Conservation (phyloP, 2,797 vertebrate genomes). For the Intellagama lesueurii region DNA sequence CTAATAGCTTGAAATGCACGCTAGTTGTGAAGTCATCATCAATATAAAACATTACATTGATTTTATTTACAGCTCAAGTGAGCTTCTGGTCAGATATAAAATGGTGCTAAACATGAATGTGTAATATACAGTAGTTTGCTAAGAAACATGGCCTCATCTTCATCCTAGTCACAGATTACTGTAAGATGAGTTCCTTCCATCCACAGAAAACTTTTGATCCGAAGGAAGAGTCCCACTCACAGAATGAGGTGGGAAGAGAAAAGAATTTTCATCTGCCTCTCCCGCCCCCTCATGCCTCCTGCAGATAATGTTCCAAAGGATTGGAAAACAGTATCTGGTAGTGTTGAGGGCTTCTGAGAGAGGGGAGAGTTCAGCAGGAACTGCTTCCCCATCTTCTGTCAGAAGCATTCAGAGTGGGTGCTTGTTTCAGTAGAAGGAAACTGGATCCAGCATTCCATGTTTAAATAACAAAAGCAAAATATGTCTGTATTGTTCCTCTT, state of each 20-base stretch:
- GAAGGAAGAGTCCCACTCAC: no score
- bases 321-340: neutral
- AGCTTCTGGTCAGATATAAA: neutral
- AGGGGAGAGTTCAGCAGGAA: neutral
- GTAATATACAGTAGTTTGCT: no score
- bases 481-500: neutral
- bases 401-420: neutral
- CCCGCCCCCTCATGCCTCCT: neutral
- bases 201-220: neutral
- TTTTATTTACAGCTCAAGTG: neutral
- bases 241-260: neutral
- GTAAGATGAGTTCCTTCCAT: neutral
- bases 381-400: neutral
- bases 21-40: neutral
- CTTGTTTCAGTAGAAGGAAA: neutral
- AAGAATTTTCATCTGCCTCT: neutral
- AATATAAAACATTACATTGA: neutral
- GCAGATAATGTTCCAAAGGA: neutral
- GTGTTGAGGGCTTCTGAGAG: neutral
- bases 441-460: neutral
- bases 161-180: neutral
- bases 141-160: neutral
- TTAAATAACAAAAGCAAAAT: constrained; percentile 4
- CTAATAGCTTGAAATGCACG: neutral
- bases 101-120: neutral